Evolutionary conservation across 2,797 vertebrate genomes (phyloP).

Genomic region (Phrynocephalus vlangalii): DNA sequence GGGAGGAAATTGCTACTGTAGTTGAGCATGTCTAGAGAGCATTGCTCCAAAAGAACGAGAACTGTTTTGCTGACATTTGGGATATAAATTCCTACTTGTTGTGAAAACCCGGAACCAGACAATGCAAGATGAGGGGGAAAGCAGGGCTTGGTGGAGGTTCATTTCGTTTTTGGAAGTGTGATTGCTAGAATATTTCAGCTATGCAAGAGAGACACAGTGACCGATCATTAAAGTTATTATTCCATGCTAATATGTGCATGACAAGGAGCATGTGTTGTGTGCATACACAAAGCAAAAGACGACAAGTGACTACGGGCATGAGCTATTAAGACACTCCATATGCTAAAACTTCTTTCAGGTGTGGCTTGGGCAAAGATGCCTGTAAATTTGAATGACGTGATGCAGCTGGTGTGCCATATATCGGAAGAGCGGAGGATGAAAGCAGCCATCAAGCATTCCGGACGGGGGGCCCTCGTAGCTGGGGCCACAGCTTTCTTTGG

Average conservation of each 20-base stretch:
- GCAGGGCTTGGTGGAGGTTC: too few species aligned
- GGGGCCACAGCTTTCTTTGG: conserved; percentile 85
- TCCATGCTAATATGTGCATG: background rate
- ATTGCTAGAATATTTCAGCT: too few species aligned
- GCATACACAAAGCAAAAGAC: background rate
- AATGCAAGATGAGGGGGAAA: too few species aligned
- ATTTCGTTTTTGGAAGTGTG: too few species aligned
- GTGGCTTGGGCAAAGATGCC: conserved; percentile 72
- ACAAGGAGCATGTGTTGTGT: background rate
- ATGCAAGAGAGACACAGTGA: background rate
- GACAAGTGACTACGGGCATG: too few species aligned
- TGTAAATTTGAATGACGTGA: conserved; percentile 78
- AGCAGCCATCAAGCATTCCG: conserved; percentile 82
- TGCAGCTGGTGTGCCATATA: conserved; percentile 84
- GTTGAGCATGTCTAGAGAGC: background rate
- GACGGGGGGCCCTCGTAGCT: conserved; percentile 80
- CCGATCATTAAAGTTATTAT: background rate
- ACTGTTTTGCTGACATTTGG: background rate
- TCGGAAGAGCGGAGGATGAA: conserved; percentile 82
- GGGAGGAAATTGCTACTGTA: too few species aligned
- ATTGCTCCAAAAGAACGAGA: background rate
- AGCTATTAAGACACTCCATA: background rate
- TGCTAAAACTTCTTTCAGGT: background rate
- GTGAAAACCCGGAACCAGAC: background rate
- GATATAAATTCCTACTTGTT: background rate